Evolutionary conservation across 2,888 invertebrate genomes (phyloP), one percentile per base, ranked within the genome.

Genomic region (Yponomeuta evonymella): DNA sequence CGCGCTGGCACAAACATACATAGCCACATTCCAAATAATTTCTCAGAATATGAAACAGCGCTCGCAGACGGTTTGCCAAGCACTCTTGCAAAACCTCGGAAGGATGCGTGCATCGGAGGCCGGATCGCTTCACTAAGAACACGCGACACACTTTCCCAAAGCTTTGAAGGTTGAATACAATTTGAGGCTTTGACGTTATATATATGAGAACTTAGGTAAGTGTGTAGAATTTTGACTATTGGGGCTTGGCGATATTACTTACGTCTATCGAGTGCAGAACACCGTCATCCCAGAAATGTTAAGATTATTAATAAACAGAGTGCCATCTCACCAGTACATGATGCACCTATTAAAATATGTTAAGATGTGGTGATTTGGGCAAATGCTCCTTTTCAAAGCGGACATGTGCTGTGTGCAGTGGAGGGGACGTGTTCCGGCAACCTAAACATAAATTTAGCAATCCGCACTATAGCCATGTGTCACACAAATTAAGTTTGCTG

Each of bases 11-110:
- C 23, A 23, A 1, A 23, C 23, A 12, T 15, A 15, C 51, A 58
- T 58, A 58, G 15, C 51, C 12, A 58, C 36, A 43, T 33, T 63
- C 33, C 36, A 70, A 70, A 36, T 73, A 70, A 72, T 70, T 88
- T 88, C 88, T 79, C 81, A 78, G 88, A 82, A 82, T 78, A 73
- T 79, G 76, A 79, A 79, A 79, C 51, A 82, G 81, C 83, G 83
- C 81, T 79, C 79, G 79, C 75, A 75, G 75, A 74, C 75, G 73
- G 70, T 48, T 69, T 11, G 68, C 68, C 70, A 70, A 63, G 63
- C 76, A 77, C 76, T 76, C 81, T 87, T 88, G 85, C 81, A 83
- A 87, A 87, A 88, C 81, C 77, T 79, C 30, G 58, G 71, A 71
- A 70, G 63, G 43, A 67, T 43, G 5, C 51, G 69, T 64, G 69